Conservation (phyloP, 64 coral and sea anemone species). For the Exaiptasia diaphana region DNA sequence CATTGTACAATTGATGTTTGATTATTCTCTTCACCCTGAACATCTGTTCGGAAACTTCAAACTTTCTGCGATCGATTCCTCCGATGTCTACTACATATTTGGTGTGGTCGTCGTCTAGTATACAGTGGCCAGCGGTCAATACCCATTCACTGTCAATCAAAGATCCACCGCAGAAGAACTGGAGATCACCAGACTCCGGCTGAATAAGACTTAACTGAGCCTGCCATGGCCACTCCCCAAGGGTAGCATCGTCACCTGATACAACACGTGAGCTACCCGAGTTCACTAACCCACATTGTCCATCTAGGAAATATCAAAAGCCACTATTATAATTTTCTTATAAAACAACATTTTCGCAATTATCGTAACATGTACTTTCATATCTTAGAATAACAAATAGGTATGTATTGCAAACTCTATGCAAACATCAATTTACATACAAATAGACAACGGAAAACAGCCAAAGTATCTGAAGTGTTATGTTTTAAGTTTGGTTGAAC, state of each 20-base stretch:
- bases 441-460: too few species aligned
- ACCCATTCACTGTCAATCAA: conserved; percentile 29
- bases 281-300: background rate
- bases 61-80: conserved; percentile 4
- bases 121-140: conserved; percentile 58
- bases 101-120: background rate
- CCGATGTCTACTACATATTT: conserved; percentile 14
- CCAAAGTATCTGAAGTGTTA: too few species aligned
- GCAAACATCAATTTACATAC: too few species aligned
- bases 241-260: background rate
- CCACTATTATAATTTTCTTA: too few species aligned
- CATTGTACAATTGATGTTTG: conserved; percentile 24
- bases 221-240: conserved; percentile 42
- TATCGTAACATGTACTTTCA: too few species aligned
- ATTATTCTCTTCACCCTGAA: conserved; percentile 34
- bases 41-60: conserved; percentile 20
- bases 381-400: too few species aligned
- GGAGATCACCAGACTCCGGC: too few species aligned
- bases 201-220: background rate
- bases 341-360: too few species aligned
- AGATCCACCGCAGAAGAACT: conserved; percentile 29
- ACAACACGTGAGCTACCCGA: background rate
- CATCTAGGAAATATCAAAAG: too few species aligned
- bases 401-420: too few species aligned
- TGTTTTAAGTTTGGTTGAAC: too few species aligned